phyloP scores from a whole-genome alignment of 2,113 vertebrate species.

The Rana temporaria region DNA sequence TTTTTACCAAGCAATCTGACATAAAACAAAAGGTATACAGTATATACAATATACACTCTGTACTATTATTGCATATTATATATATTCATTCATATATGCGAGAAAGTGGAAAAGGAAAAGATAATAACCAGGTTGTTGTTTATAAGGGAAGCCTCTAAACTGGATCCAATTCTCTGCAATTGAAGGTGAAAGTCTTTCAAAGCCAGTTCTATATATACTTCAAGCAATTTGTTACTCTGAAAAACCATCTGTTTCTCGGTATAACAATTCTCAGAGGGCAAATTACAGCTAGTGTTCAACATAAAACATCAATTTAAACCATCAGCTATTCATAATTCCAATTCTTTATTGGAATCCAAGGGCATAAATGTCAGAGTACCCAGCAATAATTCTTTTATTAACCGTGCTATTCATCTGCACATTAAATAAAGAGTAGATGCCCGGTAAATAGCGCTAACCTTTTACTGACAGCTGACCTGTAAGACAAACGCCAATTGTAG shows the following conservation, averaged over 20 bases:
- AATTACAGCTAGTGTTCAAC: constrained; percentile 89
- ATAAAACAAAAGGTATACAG: no score
- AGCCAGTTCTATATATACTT: constrained; percentile 77
- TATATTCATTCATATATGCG: no score
- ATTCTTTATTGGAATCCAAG: constrained; percentile 89
- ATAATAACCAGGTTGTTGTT: background rate
- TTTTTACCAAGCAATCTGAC: no score
- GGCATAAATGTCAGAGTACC: constrained; percentile 86
- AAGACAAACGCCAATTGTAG: constrained; percentile 39
- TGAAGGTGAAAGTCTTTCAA: constrained; percentile 76
- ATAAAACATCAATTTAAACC: constrained; percentile 93
- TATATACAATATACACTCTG: no score
- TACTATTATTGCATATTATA: no score
- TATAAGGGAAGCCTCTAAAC: constrained; percentile 33
- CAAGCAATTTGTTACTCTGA: constrained; percentile 86
- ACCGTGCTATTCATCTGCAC: constrained; percentile 85
- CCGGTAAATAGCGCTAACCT: constrained; percentile 83
- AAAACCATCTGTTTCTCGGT: constrained; percentile 89
- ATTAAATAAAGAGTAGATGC: constrained; percentile 84
- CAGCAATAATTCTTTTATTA: constrained; percentile 86
- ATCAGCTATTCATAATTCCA: constrained; percentile 92
- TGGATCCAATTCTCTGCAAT: constrained; percentile 55
- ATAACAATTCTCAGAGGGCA: constrained; percentile 89
- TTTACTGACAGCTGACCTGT: constrained; percentile 79
- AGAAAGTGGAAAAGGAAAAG: constrained; percentile 2